Conservation (phyloP, 1,140 invertebrate genomes). For the Copidosoma floridanum region DNA sequence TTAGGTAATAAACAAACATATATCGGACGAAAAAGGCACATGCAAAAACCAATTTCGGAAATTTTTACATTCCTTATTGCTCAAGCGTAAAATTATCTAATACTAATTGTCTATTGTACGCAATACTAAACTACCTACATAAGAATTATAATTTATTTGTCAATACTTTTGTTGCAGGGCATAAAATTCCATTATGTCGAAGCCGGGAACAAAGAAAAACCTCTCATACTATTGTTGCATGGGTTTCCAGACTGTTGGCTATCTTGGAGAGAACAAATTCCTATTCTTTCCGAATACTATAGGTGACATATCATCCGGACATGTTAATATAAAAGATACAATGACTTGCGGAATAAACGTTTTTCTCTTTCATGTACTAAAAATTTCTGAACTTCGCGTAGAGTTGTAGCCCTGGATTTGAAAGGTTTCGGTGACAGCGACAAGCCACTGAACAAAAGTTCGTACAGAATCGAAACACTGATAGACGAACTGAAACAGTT, state of each 20-base stretch:
- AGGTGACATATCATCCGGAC: slow-evolving; percentile 45
- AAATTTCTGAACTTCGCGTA: too few relatives aligned
- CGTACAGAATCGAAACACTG: slow-evolving; percentile 65
- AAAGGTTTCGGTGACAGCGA: slow-evolving; percentile 82
- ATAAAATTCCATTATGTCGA: slow-evolving; percentile 78
- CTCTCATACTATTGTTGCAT: slow-evolving; percentile 68
- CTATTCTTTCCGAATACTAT: slow-evolving; percentile 57
- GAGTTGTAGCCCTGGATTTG: slow-evolving; percentile 74
- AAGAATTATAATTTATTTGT: neutral
- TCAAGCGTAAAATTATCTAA: neutral
- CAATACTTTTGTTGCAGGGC: slow-evolving; percentile 55
- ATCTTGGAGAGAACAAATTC: slow-evolving; percentile 68
- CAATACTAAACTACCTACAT: too few relatives aligned
- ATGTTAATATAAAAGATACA: neutral
- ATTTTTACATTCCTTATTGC: neutral
- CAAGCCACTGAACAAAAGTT: slow-evolving; percentile 65
- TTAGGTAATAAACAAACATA: too few relatives aligned
- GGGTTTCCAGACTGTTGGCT: slow-evolving; percentile 80
- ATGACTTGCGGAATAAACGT: neutral
- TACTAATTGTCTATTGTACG: too few relatives aligned
- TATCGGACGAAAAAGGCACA: neutral
- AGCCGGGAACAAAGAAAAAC: slow-evolving; percentile 60
- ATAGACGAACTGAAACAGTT: slow-evolving; percentile 70
- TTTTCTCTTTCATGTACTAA: slow-evolving; percentile 23
- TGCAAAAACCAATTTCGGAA: neutral